These are phyloP conservation scores for Augochlora pura DNA, from an alignment of 1,140 invertebrate species.

Conservation along the genomic window DNA sequence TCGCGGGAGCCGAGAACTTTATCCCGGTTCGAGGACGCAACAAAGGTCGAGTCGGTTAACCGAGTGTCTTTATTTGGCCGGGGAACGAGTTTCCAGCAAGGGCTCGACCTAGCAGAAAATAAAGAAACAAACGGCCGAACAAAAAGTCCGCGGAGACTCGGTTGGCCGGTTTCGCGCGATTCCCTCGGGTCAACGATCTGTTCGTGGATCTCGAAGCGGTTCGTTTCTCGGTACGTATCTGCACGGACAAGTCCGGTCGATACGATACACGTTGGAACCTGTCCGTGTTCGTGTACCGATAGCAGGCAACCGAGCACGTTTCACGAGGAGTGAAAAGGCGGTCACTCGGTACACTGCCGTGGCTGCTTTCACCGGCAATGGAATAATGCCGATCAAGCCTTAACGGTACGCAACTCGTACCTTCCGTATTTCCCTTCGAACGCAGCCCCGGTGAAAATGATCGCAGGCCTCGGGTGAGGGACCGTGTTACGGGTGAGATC, in stretches of 20 bases:
- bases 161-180: conserved; percentile 33
- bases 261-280: conserved; percentile 1
- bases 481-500: not conserved
- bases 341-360: conserved; percentile 58
- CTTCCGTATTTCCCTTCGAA: conserved; percentile 33
- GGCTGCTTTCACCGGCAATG: conserved; percentile 70
- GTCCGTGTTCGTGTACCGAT: not conserved
- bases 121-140: conserved; percentile 15
- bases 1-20: not conserved
- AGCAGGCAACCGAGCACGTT: conserved; percentile 45
- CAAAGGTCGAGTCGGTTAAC: conserved; percentile 21
- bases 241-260: conserved; percentile 21
- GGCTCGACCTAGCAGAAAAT: conserved; percentile 8
- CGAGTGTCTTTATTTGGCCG: not conserved
- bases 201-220: conserved; percentile 29
- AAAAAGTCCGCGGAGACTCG: conserved; percentile 4
- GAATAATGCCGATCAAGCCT: conserved; percentile 58
- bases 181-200: conserved; percentile 44
- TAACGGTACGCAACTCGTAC: conserved; percentile 45
- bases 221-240: conserved; percentile 37
- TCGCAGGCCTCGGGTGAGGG: not conserved
- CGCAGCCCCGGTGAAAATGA: conserved; percentile 31
- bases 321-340: conserved; percentile 72
- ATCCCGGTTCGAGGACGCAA: not conserved
- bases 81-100: conserved; percentile 21